These are phyloP conservation scores for Limnephilus auricula DNA, from an alignment of 2,888 invertebrate genomes.

Conservation along the genomic window DNA sequence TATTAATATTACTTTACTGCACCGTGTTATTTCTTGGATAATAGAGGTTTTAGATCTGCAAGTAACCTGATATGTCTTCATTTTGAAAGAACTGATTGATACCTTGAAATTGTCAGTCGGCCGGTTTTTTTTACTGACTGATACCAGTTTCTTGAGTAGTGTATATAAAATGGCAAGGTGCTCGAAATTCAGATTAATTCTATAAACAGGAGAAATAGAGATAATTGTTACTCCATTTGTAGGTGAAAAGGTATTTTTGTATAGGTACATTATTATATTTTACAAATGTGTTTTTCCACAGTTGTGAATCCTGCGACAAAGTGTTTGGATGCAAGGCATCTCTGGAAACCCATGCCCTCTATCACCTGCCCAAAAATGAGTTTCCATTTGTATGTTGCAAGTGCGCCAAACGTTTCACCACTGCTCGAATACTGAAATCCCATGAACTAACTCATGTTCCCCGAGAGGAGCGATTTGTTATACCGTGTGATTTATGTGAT, in stretches of 20 bases:
- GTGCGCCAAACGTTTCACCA: slow-evolving; percentile 68
- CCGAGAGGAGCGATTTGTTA: slow-evolving; percentile 67
- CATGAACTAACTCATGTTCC: slow-evolving; percentile 69
- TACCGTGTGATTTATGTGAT: slow-evolving; percentile 68
- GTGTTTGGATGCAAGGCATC: slow-evolving; percentile 67
- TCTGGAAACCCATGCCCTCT: slow-evolving; percentile 67
- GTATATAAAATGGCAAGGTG: background rate
- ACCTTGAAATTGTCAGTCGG: background rate
- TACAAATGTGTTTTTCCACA: slow-evolving; percentile 52
- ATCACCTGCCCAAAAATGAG: slow-evolving; percentile 69
- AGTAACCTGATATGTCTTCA: background rate
- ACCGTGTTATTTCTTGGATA: too few species aligned
- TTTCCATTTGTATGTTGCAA: slow-evolving; percentile 69
- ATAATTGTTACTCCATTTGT: background rate
- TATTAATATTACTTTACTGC: too few species aligned
- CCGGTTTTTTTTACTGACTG: too few species aligned
- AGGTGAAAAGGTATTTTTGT: background rate
- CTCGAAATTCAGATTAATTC: background rate
- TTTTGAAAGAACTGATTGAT: background rate
- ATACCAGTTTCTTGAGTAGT: too few species aligned
- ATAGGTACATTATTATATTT: background rate
- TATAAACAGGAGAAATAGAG: background rate
- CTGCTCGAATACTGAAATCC: slow-evolving; percentile 67
- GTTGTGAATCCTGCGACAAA: slow-evolving; percentile 68
- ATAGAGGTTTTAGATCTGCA: background rate